Evolutionary conservation across 2,797 vertebrate species (phyloP), one percentile per base, ranked within the genome.

Genomic region (Ammospiza maritima): DNA sequence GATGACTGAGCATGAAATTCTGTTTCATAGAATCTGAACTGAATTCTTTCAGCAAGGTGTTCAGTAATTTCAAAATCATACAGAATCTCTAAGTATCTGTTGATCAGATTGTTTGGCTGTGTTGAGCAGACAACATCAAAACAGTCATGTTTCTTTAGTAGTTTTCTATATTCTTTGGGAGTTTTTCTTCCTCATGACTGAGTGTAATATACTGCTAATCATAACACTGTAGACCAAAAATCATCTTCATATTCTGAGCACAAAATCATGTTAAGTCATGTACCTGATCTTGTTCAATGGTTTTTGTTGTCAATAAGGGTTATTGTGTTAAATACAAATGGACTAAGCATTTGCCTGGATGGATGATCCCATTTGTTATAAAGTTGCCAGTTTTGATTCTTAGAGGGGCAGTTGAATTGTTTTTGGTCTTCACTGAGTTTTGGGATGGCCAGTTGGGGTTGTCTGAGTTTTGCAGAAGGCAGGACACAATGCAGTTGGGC

Each of bases 51-150:
- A 66, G 48, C 78, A 74, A 73, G n/a, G 44, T 91, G 56, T 92
- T 91, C n/a, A 72, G 9, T 85, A 74, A 93, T 91, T 96, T 96
- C 53, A 82, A 81, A 87, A 80, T 80, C 40, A 62, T 36, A n/a
- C 23, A 94, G 44, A 85, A 96, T 92, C 54, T 12, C 2, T 61
- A 42, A 42, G 40, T 42, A 13, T 61, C 32, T 62, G 16, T 53
- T 34, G 62, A 67, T 79, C 42, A 61, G 38, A 71, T 73, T 82
- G n/a, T 76, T 94, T 67, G 66, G 38, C 29, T 83, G 10, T 32
- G 42, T 65, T 88, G 53, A 86, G 34, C 53, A 87, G 73, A 51
- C 34, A 88, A 42, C 48, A 54, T 48, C 19, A 56, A 42, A 84
- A 36, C 29, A 65, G 32, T 73, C 27, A 27, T 0, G 4, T 78